phyloP scores from a whole-genome alignment of 2,888 invertebrate genomes.

The Masnerella sp. region DNA sequence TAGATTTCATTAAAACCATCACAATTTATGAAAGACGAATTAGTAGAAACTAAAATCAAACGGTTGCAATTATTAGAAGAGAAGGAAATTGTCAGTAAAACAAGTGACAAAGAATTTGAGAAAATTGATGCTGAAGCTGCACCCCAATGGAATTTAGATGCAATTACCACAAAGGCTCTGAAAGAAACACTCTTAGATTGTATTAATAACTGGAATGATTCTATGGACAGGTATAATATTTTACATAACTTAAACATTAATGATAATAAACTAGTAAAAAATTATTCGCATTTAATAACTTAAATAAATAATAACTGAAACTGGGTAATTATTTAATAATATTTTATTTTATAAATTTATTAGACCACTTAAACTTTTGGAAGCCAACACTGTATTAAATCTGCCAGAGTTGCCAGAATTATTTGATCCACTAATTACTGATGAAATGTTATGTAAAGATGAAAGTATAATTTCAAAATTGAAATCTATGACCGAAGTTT shows the following conservation, averaged over 20 bases:
- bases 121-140: not conserved
- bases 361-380: conserved; percentile 87
- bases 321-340: not conserved
- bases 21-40: conserved; percentile 4
- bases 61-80: conserved; percentile 14
- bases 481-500: conserved; percentile 82
- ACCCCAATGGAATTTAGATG: not conserved
- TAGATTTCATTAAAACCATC: conserved; percentile 19
- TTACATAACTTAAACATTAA: too few relatives aligned
- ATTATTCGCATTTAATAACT: not conserved
- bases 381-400: conserved; percentile 84
- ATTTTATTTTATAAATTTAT: conserved; percentile 54
- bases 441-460: conserved; percentile 78
- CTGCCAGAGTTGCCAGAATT: conserved; percentile 82
- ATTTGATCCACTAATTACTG: conserved; percentile 73
- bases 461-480: conserved; percentile 79
- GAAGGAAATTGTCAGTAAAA: not conserved
- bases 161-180: not conserved
- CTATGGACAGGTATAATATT: conserved; percentile 68
- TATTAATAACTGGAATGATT: conserved; percentile 65
- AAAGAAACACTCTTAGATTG: conserved; percentile 67
- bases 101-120: not conserved
- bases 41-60: conserved; percentile 23
- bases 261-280: too few relatives aligned
- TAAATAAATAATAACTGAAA: not conserved